Percentiles rank a stretch among this genome's conserved stretches.
Evolutionary conservation across 2,888 invertebrate genomes (phyloP).

Genomic region (Caenorhabditis macrosperma): DNA sequence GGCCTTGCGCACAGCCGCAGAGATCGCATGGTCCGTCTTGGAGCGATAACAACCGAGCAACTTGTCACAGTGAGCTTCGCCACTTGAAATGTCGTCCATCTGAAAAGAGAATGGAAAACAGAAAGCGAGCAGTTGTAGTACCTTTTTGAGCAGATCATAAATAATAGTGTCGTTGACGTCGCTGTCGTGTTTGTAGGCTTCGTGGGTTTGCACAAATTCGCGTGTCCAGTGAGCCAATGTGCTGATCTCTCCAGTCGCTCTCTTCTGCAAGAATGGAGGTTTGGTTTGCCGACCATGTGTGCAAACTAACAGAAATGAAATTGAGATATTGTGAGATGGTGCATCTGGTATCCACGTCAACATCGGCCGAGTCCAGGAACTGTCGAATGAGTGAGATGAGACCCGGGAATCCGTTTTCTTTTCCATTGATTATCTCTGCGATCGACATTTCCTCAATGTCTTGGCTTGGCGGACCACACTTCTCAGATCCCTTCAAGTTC

Average conservation of each 20-base stretch:
- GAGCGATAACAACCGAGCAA: conserved; percentile 78
- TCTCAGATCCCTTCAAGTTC: conserved; percentile 66
- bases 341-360: conserved; percentile 96
- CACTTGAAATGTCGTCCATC: conserved; percentile 79
- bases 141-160: conserved; percentile 87
- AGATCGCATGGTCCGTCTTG: conserved; percentile 78
- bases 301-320: too few species aligned
- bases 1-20: conserved; percentile 76
- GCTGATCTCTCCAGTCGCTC: conserved; percentile 88
- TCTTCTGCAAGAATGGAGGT: too few species aligned
- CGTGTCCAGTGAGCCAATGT: conserved; percentile 97
- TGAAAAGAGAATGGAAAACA: conserved; percentile 34
- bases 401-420: conserved; percentile 93
- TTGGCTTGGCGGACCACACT: conserved; percentile 67
- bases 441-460: conserved; percentile 88
- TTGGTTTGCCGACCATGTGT: too few species aligned
- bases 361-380: conserved; percentile 94
- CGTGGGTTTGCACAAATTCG: conserved; percentile 90
- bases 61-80: conserved; percentile 76
- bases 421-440: conserved; percentile 95
- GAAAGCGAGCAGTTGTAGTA: conserved; percentile 17
- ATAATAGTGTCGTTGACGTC: conserved; percentile 90
- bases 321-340: conserved; percentile 96
- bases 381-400: conserved; percentile 93
- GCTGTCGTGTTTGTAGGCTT: conserved; percentile 87